Evolutionary conservation across 2,797 vertebrate genomes (phyloP).

Genomic region (Sebastes diploproa): DNA sequence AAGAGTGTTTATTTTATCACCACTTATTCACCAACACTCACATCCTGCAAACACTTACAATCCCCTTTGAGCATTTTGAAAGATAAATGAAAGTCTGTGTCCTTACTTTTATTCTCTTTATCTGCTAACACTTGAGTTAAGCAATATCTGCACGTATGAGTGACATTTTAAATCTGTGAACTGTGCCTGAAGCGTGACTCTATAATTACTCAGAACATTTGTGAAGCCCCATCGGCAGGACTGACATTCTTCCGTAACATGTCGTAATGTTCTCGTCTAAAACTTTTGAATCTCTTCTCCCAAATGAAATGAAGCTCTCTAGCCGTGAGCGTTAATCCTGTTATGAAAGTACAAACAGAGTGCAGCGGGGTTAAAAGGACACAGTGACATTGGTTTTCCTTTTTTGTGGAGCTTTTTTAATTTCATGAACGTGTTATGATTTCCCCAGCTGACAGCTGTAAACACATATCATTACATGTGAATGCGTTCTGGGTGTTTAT

Average conservation of each 20-base stretch:
- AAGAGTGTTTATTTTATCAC: neutral
- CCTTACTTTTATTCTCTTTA: neutral
- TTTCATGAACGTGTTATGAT: conserved; percentile 15
- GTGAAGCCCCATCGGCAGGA: neutral
- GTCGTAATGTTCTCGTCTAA: neutral
- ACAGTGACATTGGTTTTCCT: neutral
- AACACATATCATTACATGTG: conserved; percentile 11
- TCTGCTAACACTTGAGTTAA: neutral
- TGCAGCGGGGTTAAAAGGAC: neutral
- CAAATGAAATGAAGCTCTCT: neutral
- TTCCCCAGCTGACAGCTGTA: conserved; percentile 25
- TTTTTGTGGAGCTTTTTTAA: neutral
- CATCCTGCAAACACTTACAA: neutral
- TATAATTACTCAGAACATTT: conserved; percentile 24
- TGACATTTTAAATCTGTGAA: conserved; percentile 9
- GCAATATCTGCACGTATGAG: neutral
- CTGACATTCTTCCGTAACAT: conserved; percentile 1
- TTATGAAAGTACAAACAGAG: neutral
- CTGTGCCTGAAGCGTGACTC: neutral
- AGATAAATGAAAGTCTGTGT: conserved; percentile 1
- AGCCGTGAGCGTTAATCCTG: neutral
- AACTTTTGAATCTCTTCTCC: neutral
- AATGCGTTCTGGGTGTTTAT: conserved; percentile 13
- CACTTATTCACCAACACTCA: neutral
- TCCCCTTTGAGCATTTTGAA: neutral